A percentile compares a stretch with the other conserved stretches of the same genome.
These are phyloP conservation scores for Eurystomus glaucurus DNA, from an alignment of 2,797 vertebrate species.

Conservation along the genomic window DNA sequence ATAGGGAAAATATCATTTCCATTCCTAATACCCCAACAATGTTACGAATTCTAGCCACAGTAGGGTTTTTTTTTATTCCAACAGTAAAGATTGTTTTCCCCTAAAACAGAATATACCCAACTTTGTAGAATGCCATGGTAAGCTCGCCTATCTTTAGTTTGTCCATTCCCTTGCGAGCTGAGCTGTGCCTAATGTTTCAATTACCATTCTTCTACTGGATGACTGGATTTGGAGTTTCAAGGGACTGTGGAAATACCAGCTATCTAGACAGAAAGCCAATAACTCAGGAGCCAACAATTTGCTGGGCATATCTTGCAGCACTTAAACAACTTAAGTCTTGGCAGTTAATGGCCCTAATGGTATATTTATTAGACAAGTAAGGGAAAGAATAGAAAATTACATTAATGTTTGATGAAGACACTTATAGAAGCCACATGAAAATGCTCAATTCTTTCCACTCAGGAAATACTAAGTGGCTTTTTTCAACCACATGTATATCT, in stretches of 20 bases:
- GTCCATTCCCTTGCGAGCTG: neutral
- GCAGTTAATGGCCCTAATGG: constrained; percentile 52
- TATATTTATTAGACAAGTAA: constrained; percentile 68
- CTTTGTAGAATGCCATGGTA: neutral
- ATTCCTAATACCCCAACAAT: no score
- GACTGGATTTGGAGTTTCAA: constrained; percentile 61
- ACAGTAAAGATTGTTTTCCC: neutral
- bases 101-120: neutral
- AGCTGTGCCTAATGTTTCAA: constrained; percentile 41
- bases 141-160: neutral
- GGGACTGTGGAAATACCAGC: constrained; percentile 16
- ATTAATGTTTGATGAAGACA: constrained; percentile 72
- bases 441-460: constrained; percentile 27
- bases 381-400: constrained; percentile 38
- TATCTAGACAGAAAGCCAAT: constrained; percentile 71
- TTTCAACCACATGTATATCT: constrained; percentile 12
- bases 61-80: neutral
- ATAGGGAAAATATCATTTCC: neutral
- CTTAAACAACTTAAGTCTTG: constrained; percentile 63
- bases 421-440: constrained; percentile 34
- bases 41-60: no score
- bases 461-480: constrained; percentile 41
- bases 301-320: constrained; percentile 21
- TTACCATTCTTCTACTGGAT: constrained; percentile 48
- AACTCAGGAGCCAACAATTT: constrained; percentile 30